Base-by-base conservation (phyloP, 2,888 invertebrate genomes). In the Tipula lateralis region DNA sequence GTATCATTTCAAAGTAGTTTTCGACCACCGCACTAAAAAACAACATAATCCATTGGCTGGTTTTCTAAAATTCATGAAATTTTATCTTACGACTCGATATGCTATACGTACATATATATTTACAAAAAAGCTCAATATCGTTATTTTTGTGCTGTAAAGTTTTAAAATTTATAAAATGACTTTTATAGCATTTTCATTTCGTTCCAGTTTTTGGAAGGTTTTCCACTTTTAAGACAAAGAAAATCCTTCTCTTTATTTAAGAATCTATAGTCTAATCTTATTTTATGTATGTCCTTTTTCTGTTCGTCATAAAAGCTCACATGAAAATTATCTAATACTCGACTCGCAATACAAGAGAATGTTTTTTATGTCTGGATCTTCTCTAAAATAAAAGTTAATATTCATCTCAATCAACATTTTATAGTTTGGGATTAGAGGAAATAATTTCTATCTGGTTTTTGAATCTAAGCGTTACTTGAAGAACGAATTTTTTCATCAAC, bases 141-240 rank as follows among this genome's bases (percentile, higher is more conserved):
- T 66, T 24, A 24, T 44, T 66, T 19, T 66, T 16, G 16, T 50
- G 44, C 16, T 24, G 50, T 19, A 19, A 24, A 19, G 24, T 66
- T 66, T 66, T 66, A 66, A 66, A 66, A 66, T 24, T 66, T 66
- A 66, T 66, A 66, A 24, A 66, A 66, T 24, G 66, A 66, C 66
- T 66, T 66, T 24, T 24, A 66, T 24, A 66, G 19, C 16, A 50
- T 50, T 50, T 39, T 44, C 16, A 44, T 44, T 4, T 44, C 3
- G 7, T 32, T 5, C 32, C 4, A 32, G 32, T 44, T 44, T 66
- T 19, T 66, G 19, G 4, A 50, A 6, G 66, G 66, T 66, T 66
- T 9, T 66, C 66, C 66, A 24, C 24, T 66, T 66, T 66, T 66
- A 66, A 66, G 66, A 66, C 66, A 66, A 66, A 66, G 24, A 66